Percentiles rank a stretch among this genome's conserved stretches.
Evolutionary conservation across 2,797 vertebrate species (phyloP).

Genomic region (Propithecus deckenii): DNA sequence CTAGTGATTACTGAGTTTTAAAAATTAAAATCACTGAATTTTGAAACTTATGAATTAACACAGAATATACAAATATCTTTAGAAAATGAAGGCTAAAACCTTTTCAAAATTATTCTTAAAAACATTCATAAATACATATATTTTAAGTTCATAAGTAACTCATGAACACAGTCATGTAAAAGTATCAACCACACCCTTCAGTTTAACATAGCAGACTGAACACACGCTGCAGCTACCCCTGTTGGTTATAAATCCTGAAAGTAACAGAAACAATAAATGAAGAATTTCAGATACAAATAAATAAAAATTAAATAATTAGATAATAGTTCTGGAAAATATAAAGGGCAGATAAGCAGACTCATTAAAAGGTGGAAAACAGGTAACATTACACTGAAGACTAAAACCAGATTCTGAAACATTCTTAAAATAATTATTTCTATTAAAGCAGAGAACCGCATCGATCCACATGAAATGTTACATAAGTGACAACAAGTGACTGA

Average conservation of each 20-base stretch:
- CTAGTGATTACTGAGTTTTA: not conserved
- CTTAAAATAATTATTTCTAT: not conserved
- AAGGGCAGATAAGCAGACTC: not conserved
- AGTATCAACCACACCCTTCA: not conserved
- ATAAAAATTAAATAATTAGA: not conserved
- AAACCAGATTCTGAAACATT: not conserved
- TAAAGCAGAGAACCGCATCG: not conserved
- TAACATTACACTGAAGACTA: not conserved
- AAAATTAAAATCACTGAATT: not conserved
- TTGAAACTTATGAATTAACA: not conserved
- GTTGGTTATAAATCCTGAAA: not conserved
- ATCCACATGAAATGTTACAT: fast-evolving
- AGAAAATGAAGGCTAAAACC: not conserved
- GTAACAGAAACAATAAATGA: not conserved
- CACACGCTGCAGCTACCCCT: fast-evolving
- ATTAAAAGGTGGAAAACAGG: not conserved
- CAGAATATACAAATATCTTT: not conserved
- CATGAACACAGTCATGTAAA: not conserved
- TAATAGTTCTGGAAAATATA: not conserved
- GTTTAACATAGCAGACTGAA: not conserved
- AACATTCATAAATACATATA: not conserved
- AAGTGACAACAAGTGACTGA: not conserved
- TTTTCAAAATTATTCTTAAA: not conserved
- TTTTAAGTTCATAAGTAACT: not conserved
- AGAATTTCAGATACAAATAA: not conserved